Percentiles rank a stretch among this genome's conserved stretches.
Conservation (phyloP, 2,888 invertebrate genomes). For the Dyspetes luteomarginatus region DNA sequence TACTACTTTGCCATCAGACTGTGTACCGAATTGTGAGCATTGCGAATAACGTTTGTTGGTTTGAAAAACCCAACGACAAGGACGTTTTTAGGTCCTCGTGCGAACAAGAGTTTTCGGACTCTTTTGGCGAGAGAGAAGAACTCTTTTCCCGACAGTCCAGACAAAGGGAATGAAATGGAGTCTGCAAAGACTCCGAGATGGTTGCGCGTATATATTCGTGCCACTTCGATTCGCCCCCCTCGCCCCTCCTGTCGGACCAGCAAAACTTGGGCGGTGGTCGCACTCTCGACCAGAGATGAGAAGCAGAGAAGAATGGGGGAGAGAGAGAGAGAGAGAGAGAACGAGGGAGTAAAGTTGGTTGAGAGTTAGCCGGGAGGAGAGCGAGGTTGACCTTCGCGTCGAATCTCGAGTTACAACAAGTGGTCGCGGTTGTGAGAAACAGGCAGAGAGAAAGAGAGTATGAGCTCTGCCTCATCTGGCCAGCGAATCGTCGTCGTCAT, state of each 20-base stretch:
- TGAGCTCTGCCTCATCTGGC: conserved; percentile 28
- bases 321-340: no score
- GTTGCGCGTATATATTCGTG: conserved; percentile 38
- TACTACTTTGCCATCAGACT: no score
- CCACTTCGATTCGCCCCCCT: not conserved
- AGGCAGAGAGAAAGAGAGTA: conserved; percentile 25
- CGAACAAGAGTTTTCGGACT: not conserved
- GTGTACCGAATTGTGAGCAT: no score
- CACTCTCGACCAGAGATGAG: conserved; percentile 46
- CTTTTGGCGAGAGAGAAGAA: conserved; percentile 23
- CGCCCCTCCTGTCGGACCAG: conserved; percentile 10
- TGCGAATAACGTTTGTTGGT: no score
- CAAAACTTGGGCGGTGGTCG: conserved; percentile 62
- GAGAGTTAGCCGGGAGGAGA: conserved; percentile 56
- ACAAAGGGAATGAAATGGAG: conserved; percentile 33
- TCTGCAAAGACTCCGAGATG: conserved; percentile 39
- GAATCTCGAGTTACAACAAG: conserved; percentile 77
- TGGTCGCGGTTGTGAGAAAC: conserved; percentile 69
- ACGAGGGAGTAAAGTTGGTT: conserved; percentile 22
- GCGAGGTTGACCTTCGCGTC: conserved; percentile 73
- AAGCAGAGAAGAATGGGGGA: conserved; percentile 39
- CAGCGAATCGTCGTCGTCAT: conserved; percentile 33
- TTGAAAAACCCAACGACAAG: not conserved
- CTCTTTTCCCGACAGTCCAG: conserved; percentile 31
- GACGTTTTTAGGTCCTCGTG: not conserved